Evolutionary conservation across 1,140 invertebrate species (phyloP).

Genomic region (Brachionus rubens): DNA sequence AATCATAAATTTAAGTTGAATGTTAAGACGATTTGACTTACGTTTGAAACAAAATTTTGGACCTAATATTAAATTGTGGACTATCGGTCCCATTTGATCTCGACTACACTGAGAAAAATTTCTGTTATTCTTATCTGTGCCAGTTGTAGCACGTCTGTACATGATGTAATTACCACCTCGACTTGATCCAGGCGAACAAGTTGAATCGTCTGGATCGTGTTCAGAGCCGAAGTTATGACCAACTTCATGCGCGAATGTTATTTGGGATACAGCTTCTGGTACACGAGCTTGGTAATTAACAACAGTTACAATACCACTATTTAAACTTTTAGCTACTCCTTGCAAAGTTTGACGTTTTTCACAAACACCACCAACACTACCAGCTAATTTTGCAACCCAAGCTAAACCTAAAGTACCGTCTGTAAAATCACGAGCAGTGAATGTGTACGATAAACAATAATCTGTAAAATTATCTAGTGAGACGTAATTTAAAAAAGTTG

Average conservation of each 20-base stretch:
- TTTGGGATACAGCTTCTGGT: constrained; percentile 89
- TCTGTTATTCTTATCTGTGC: constrained; percentile 56
- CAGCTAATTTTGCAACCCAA: constrained; percentile 77
- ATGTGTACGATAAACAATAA: constrained; percentile 97
- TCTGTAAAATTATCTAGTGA: constrained; percentile 92
- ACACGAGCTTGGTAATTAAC: constrained; percentile 97
- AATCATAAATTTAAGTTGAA: neutral
- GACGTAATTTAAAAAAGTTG: constrained; percentile 42
- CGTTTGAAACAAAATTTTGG: constrained; percentile 64
- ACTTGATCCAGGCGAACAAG: constrained; percentile 67
- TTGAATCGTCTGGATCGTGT: constrained; percentile 76
- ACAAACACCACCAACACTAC: constrained; percentile 95
- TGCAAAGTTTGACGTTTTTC: constrained; percentile 94
- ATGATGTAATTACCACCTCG: constrained; percentile 78
- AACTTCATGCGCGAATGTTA: constrained; percentile 97
- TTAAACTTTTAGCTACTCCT: constrained; percentile 75
- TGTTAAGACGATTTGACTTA: constrained; percentile 59
- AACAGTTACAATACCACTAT: constrained; percentile 98
- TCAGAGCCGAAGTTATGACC: constrained; percentile 98
- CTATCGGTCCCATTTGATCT: constrained; percentile 79
- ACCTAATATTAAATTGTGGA: constrained; percentile 58
- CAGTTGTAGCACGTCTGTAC: constrained; percentile 61
- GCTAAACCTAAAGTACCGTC: constrained; percentile 92
- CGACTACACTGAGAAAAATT: constrained; percentile 67
- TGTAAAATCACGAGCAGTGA: constrained; percentile 95